Base-by-base conservation (phyloP, 2,888 invertebrate species). In the Lucinisca nassula region DNA sequence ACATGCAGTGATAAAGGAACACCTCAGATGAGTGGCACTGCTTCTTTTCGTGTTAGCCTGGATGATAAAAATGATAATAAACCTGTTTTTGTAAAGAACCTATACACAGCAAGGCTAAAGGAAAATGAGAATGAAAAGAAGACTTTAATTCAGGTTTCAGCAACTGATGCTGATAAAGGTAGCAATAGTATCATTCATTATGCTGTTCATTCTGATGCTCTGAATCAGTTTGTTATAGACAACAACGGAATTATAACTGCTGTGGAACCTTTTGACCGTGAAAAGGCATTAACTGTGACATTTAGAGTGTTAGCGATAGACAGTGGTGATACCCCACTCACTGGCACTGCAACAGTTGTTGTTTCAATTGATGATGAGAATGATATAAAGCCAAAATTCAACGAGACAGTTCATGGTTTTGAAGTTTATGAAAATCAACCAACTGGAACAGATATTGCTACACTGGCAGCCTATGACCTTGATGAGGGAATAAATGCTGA, bases 31-130 rank as follows among this genome's bases (percentile, higher is more conserved):
- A 92, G 89, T 61, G 91, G 92, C 0, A 85, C 88, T 27, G 88
- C 88, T 2, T 85, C 86, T 32, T 94, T 96, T 81, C 92, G 91
- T 27, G 94, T 96, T 0, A 84, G 85, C n/a, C 90, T 99, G 0
- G 97, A 98, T 82, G 99, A 99, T 96, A 98, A 98, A 75, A 99
- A 99, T 96, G 99, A 99, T 96, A 99, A 99, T 96, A 98, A 98
- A 95, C 99, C 99, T 0, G 97, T 98, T 73, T 99, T 99, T 96
- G 98, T 84, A 4, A 75, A 89, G 49, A 24, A 30, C 3, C 21
- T 82, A 0, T 93, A 94, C 75, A 79, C 86, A 21, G 93, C 93
- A 17, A 89, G 74, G 24, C 73, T 94, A 0, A 73, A 61, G n/a
- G 95, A 95, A 86, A 93, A 93, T 75, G 93, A 92, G 35, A 72